These are phyloP conservation scores for Epizoanthus scotinus DNA, from an alignment of 92 coral and sea anemone genomes.

Conservation along the genomic window DNA sequence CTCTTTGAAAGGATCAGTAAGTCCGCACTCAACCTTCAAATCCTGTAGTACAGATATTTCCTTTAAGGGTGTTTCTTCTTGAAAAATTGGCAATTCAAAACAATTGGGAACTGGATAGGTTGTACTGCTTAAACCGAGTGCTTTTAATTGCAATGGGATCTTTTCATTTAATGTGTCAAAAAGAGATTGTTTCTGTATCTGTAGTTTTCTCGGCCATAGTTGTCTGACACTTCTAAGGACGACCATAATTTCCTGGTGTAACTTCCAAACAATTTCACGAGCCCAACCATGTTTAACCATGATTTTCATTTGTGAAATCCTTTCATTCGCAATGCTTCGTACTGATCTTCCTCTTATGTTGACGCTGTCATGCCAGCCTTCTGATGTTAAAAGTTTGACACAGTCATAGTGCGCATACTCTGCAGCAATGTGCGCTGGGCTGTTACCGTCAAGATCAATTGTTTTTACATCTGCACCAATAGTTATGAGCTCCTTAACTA, in stretches of 20 bases:
- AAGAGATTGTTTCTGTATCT: background rate
- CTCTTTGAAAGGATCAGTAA: background rate
- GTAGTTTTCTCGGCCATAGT: background rate
- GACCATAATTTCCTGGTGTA: background rate
- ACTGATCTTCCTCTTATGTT: background rate
- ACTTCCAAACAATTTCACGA: background rate
- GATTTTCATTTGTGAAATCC: background rate
- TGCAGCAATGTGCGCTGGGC: conserved; percentile 43
- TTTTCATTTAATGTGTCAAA: background rate
- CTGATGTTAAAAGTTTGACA: background rate
- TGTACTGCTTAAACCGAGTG: background rate
- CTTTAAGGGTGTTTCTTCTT: background rate
- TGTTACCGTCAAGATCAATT: conserved; percentile 39
- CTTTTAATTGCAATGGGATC: background rate
- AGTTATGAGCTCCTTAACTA: conserved; percentile 3
- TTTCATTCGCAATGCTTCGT: background rate
- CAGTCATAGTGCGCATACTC: conserved; percentile 27
- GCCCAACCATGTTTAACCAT: conserved; percentile 2
- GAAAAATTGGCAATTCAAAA: background rate
- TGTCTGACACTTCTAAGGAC: background rate
- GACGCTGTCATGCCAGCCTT: background rate
- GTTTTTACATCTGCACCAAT: conserved; percentile 31
- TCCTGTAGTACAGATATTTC: background rate
- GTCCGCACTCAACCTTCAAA: background rate
- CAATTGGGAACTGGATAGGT: conserved; percentile 2